These are phyloP conservation scores for Parascotia fuliginaria DNA, from an alignment of 2,888 invertebrate species.

Conservation along the genomic window DNA sequence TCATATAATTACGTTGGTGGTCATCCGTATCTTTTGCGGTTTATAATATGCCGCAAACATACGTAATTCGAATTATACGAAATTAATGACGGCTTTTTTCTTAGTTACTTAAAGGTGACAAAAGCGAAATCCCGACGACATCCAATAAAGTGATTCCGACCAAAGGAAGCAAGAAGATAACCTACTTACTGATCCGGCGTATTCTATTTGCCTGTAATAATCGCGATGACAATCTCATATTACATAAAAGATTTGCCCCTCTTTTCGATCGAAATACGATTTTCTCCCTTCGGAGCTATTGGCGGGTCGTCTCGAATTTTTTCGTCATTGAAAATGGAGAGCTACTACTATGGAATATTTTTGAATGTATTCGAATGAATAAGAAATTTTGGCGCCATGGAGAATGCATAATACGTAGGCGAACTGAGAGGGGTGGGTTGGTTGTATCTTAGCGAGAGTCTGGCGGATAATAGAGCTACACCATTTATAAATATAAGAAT, in stretches of 20 bases:
- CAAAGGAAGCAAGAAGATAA: slow-evolving; percentile 83
- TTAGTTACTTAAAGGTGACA: slow-evolving; percentile 47
- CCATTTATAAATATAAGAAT: slow-evolving; percentile 49
- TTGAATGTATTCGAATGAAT: slow-evolving; percentile 82
- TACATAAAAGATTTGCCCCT: slow-evolving; percentile 85
- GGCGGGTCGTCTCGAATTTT: slow-evolving; percentile 79
- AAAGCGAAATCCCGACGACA: slow-evolving; percentile 64
- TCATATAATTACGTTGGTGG: no score
- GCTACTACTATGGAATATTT: slow-evolving; percentile 73
- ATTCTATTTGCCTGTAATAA: slow-evolving; percentile 86
- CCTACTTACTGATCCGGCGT: slow-evolving; percentile 84
- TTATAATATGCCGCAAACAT: background rate
- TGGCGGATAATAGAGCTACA: slow-evolving; percentile 44
- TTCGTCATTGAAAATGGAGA: slow-evolving; percentile 77
- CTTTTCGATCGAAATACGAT: slow-evolving; percentile 85
- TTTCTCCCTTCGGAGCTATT: slow-evolving; percentile 83
- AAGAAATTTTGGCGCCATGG: slow-evolving; percentile 74
- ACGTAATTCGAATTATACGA: background rate
- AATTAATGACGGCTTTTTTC: slow-evolving; percentile 19
- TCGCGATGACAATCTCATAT: slow-evolving; percentile 86
- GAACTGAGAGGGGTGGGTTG: slow-evolving; percentile 39
- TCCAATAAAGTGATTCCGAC: slow-evolving; percentile 80
- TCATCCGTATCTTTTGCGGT: no score
- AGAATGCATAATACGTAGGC: slow-evolving; percentile 67
- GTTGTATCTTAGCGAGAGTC: slow-evolving; percentile 39